phyloP scores from a whole-genome alignment of 2,797 vertebrate genomes.

The Tapirus indicus region DNA sequence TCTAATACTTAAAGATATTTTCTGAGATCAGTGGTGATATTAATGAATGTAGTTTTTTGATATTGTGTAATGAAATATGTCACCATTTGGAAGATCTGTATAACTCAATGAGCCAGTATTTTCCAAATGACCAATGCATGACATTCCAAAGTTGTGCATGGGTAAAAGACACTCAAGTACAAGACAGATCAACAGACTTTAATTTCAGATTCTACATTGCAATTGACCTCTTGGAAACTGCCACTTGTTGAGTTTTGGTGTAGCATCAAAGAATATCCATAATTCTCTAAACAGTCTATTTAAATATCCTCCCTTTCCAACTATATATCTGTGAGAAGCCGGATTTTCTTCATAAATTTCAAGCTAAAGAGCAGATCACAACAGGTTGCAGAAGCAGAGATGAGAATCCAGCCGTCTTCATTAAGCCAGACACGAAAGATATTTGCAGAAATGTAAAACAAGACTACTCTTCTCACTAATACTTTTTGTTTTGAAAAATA shows the following conservation, averaged over 20 bases:
- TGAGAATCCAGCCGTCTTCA: neutral
- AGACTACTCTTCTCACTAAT: neutral
- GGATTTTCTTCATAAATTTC: conserved; percentile 31
- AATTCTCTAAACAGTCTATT: neutral
- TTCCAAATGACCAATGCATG: neutral
- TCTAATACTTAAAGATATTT: neutral
- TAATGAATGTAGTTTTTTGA: neutral
- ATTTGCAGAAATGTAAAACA: neutral
- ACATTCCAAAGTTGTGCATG: neutral
- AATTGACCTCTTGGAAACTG: neutral
- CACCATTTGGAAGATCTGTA: neutral
- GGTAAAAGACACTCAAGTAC: neutral
- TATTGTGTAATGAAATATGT: neutral
- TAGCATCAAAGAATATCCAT: neutral
- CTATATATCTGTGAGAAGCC: neutral
- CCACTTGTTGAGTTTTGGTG: neutral
- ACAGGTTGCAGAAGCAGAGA: neutral
- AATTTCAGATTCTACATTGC: neutral
- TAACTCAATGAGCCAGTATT: neutral
- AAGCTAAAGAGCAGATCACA: neutral
- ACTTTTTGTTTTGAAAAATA: neutral
- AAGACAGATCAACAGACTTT: neutral
- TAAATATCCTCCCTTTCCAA: neutral
- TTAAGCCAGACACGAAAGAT: neutral
- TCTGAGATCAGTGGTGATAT: neutral